Percentiles rank a stretch among this genome's conserved stretches.
Evolutionary conservation across 64 coral and sea anemone genomes (phyloP).

Genomic region (Hydrozoanthus tunicans): DNA sequence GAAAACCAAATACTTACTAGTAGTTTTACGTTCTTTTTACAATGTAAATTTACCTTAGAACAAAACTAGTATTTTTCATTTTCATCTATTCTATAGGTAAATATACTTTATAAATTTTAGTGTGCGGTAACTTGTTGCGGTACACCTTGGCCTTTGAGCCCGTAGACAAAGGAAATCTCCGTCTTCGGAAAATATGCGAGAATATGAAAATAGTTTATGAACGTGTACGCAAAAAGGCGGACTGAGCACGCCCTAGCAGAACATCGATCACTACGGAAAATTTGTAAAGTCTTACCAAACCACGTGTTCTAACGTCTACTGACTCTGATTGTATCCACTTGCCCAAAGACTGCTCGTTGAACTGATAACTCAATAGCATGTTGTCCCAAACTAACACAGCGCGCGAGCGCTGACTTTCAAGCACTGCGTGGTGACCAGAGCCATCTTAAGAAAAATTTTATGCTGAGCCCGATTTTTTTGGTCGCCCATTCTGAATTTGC

Average conservation of each 20-base stretch:
- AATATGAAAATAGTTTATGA: conserved; percentile 28
- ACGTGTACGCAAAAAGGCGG: conserved; percentile 7
- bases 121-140: not conserved
- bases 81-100: no score
- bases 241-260: not conserved
- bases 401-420: not conserved
- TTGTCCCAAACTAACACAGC: conserved; percentile 20
- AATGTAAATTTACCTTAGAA: no score
- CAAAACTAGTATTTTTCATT: no score
- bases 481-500: no score
- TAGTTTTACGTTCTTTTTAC: no score
- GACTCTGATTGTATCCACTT: not conserved
- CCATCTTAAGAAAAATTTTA: not conserved
- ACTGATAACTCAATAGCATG: conserved; percentile 6
- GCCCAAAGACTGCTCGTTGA: not conserved
- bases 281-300: conserved; percentile 9
- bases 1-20: no score
- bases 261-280: not conserved
- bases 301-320: not conserved
- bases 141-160: not conserved
- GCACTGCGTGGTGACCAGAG: not conserved
- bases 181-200: conserved; percentile 7
- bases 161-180: not conserved
- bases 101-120: not conserved
- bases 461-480: no score